Conservation (phyloP, 2,888 invertebrate genomes). For the Tenodera sinensis region DNA sequence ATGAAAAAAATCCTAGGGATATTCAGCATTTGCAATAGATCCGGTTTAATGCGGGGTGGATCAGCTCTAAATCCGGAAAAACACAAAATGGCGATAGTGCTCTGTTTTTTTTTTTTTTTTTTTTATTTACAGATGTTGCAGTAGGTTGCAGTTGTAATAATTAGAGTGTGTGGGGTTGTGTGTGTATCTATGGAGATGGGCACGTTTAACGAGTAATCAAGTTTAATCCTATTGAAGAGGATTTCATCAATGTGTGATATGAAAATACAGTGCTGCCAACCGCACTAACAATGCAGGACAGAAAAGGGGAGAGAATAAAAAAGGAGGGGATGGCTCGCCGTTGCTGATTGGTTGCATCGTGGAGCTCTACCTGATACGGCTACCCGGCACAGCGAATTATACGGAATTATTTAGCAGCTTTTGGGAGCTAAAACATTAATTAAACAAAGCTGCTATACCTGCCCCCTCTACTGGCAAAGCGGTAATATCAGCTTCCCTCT, state of each 20-base stretch:
- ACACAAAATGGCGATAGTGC: not conserved
- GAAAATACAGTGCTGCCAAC: not conserved
- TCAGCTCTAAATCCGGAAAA: conserved; percentile 15
- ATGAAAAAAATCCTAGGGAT: not conserved
- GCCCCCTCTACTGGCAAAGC: not conserved
- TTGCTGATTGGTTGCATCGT: conserved; percentile 17
- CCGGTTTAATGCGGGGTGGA: conserved; percentile 8
- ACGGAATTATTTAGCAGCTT: conserved; percentile 29
- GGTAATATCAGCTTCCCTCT: conserved; percentile 25
- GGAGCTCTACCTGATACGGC: conserved; percentile 16
- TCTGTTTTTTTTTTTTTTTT: not conserved
- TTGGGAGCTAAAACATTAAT: conserved; percentile 29
- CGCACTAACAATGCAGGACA: not conserved
- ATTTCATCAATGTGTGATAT: conserved; percentile 21
- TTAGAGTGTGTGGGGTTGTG: not conserved
- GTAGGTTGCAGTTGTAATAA: conserved; percentile 12
- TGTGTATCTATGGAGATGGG: not conserved
- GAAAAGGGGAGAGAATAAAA: not conserved
- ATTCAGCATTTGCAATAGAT: not conserved
- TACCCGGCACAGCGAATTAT: conserved; percentile 19
- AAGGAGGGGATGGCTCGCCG: not conserved
- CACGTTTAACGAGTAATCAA: conserved; percentile 20
- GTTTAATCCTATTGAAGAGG: conserved; percentile 21
- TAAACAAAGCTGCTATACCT: conserved; percentile 19
- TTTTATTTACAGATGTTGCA: conserved; percentile 2